Evolutionary conservation across 2,797 vertebrate species (phyloP).

Genomic region (Chanos chanos): DNA sequence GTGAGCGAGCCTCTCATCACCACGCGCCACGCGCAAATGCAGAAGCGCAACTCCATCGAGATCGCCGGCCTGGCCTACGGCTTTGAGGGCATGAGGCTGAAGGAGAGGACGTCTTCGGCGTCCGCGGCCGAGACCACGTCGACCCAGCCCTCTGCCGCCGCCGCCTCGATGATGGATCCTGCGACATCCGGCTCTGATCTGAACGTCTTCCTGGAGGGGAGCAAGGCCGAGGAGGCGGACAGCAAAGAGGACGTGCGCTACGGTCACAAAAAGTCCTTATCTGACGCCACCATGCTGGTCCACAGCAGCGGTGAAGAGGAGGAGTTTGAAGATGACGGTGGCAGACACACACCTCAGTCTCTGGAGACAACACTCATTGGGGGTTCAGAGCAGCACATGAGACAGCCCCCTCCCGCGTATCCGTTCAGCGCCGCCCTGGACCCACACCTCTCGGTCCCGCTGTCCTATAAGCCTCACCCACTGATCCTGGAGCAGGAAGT

Average conservation of each 20-base stretch:
- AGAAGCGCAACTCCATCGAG: conserved; percentile 95
- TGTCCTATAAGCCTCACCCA: conserved; percentile 79
- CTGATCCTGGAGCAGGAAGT: conserved; percentile 68
- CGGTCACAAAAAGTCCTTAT: conserved; percentile 92
- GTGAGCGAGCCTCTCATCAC: conserved; percentile 88
- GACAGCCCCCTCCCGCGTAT: conserved; percentile 72
- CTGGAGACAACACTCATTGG: conserved; percentile 64
- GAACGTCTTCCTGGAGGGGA: conserved; percentile 73
- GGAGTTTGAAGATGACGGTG: conserved; percentile 82
- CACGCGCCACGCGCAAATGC: conserved; percentile 73
- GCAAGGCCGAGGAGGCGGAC: conserved; percentile 70
- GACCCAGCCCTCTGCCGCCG: conserved; percentile 54
- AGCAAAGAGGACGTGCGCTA: conserved; percentile 73
- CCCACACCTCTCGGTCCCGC: conserved; percentile 62
- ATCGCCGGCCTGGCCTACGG: conserved; percentile 83
- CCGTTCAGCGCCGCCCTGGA: conserved; percentile 71
- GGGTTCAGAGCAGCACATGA: conserved; percentile 50
- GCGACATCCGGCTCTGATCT: conserved; percentile 77
- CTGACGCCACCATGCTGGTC: conserved; percentile 95
- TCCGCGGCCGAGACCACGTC: conserved; percentile 73
- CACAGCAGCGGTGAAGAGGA: conserved; percentile 94
- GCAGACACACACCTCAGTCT: conserved; percentile 64
- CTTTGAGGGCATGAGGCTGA: conserved; percentile 85
- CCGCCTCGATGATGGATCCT: conserved; percentile 52
- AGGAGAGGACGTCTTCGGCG: conserved; percentile 83